Percentiles rank a stretch among this genome's conserved stretches.
Evolutionary conservation across 1,140 invertebrate species (phyloP).

Genomic region (Drosophila lini): DNA sequence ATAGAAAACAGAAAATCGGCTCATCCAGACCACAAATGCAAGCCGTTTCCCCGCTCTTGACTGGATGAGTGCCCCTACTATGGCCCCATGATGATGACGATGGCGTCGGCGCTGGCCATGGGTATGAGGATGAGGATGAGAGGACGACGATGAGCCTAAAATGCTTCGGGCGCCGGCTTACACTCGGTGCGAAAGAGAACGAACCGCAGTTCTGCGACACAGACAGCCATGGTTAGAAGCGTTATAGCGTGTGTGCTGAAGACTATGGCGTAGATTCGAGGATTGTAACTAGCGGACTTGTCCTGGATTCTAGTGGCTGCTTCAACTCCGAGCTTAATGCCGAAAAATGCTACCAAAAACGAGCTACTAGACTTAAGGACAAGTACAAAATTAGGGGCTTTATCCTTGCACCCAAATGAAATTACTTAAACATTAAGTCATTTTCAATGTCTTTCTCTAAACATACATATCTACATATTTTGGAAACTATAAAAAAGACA

Average conservation of each 20-base stretch:
- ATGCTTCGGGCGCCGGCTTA: constrained; percentile 46
- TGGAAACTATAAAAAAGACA: neutral
- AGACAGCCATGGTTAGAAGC: neutral
- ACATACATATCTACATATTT: neutral
- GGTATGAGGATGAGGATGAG: constrained; percentile 11
- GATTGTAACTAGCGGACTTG: constrained; percentile 19
- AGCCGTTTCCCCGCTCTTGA: constrained; percentile 61
- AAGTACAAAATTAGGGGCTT: neutral
- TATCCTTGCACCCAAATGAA: accelerated
- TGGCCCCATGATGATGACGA: constrained; percentile 18
- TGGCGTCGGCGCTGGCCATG: constrained; percentile 1
- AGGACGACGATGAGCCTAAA: constrained; percentile 40
- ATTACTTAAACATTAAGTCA: neutral
- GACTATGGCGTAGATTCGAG: neutral
- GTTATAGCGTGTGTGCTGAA: neutral
- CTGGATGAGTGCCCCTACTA: constrained; percentile 55
- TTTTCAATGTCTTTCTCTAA: neutral
- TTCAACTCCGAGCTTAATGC: constrained; percentile 13
- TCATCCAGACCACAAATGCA: constrained; percentile 66
- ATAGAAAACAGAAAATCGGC: constrained; percentile 72
- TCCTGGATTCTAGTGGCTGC: constrained; percentile 6
- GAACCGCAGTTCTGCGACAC: neutral
- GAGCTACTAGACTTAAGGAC: constrained; percentile 6
- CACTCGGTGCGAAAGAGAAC: constrained; percentile 6
- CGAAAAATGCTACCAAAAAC: constrained; percentile 24